A percentile compares a stretch with the other conserved stretches of the same genome.
Evolutionary conservation across 2,888 invertebrate genomes (phyloP).

Genomic region (Nomada goodeniana): DNA sequence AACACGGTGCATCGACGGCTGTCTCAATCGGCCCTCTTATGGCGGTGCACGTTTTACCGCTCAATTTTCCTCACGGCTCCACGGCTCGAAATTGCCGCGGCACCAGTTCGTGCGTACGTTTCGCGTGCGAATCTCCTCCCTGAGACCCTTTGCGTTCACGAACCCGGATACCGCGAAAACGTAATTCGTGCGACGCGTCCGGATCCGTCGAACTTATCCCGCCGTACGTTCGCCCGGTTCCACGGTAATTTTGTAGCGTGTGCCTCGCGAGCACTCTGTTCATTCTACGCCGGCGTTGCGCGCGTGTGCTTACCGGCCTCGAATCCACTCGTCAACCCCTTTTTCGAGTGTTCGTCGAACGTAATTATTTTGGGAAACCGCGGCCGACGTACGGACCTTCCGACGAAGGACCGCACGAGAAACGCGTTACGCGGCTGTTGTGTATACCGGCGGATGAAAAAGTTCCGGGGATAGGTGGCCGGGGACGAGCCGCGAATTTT

Average conservation of each 20-base stretch:
- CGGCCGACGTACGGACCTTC: too few relatives aligned
- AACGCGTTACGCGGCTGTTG: too few relatives aligned
- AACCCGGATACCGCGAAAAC: constrained; percentile 11
- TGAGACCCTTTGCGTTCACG: neutral
- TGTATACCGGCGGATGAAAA: too few relatives aligned
- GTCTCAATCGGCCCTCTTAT: constrained; percentile 46
- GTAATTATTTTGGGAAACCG: neutral
- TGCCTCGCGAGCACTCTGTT: neutral
- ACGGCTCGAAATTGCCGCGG: constrained; percentile 67
- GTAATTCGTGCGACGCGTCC: constrained; percentile 27
- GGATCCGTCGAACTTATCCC: constrained; percentile 19
- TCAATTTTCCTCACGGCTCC: constrained; percentile 60
- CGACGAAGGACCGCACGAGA: too few relatives aligned
- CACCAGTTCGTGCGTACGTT: constrained; percentile 43
- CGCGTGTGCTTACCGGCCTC: too few relatives aligned
- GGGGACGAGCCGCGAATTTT: constrained; percentile 65
- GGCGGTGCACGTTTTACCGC: constrained; percentile 63
- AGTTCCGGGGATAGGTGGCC: neutral
- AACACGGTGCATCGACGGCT: constrained; percentile 51
- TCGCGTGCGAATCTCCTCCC: constrained; percentile 59
- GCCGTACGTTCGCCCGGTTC: neutral
- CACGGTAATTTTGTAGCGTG: constrained; percentile 10
- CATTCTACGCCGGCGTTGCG: too few relatives aligned
- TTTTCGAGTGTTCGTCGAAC: neutral
- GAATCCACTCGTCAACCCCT: too few relatives aligned